A percentile compares a stretch with the other conserved stretches of the same genome.
phyloP scores from a whole-genome alignment of 1,140 invertebrate species.

The Chironomus tepperi region DNA sequence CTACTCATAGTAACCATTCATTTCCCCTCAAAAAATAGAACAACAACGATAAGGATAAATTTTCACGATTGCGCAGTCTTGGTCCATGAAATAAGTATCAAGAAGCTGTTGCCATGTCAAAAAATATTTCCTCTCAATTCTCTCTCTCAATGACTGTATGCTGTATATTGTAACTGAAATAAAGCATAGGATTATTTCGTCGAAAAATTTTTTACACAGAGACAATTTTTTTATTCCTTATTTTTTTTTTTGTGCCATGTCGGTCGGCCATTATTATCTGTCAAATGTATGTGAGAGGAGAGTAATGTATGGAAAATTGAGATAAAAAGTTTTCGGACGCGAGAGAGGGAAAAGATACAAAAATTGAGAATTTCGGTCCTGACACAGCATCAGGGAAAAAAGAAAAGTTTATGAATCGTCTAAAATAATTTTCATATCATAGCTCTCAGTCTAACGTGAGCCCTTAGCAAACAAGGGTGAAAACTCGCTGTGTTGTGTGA shows the following conservation, averaged over 20 bases:
- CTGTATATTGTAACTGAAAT: too few species aligned
- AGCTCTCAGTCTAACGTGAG: slow-evolving; percentile 21
- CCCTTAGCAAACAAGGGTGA: slow-evolving; percentile 20
- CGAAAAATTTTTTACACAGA: background rate
- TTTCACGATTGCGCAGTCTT: background rate
- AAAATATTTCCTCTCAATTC: background rate
- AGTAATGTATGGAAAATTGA: too few species aligned
- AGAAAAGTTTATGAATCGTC: background rate
- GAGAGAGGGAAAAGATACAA: too few species aligned
- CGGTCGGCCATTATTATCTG: slow-evolving; percentile 5
- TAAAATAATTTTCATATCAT: slow-evolving; percentile 2
- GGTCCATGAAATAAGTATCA: background rate
- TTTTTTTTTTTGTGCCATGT: background rate
- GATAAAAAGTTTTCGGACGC: background rate
- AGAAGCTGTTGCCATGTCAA: slow-evolving; percentile 6
- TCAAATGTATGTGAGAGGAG: too few species aligned
- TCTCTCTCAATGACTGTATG: too few species aligned
- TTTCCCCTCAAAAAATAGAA: background rate
- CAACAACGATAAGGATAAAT: too few species aligned
- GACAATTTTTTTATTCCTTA: background rate
- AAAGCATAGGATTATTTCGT: background rate
- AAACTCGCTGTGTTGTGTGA: slow-evolving; percentile 16
- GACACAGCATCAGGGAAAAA: background rate
- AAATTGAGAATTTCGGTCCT: background rate
- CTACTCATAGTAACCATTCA: background rate